phyloP scores from a whole-genome alignment of 2,797 vertebrate genomes.

The Anisognathus igniventris region DNA sequence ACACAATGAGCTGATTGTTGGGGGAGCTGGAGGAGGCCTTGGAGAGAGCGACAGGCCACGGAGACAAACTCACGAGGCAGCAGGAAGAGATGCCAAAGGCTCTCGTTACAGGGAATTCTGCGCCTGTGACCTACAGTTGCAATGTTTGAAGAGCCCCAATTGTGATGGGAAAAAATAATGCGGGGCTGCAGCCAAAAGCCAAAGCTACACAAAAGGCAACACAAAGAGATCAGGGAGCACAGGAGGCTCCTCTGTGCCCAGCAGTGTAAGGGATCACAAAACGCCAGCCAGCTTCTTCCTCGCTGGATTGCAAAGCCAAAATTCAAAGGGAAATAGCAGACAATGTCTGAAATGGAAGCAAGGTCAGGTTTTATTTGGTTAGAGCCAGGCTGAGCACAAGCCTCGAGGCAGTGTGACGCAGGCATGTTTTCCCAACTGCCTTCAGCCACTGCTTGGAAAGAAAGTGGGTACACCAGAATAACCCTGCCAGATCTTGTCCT shows the following conservation, averaged over 20 bases:
- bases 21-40: constrained; percentile 18
- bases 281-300: background rate
- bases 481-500: background rate
- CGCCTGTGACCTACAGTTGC: constrained; percentile 25
- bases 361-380: constrained; percentile 1
- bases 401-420: background rate
- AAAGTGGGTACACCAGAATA: background rate
- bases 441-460: background rate
- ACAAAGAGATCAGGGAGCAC: background rate
- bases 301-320: background rate
- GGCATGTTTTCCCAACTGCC: background rate
- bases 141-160: constrained; percentile 49
- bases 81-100: background rate
- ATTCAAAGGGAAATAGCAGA: background rate
- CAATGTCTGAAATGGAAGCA: background rate
- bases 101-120: constrained; percentile 47
- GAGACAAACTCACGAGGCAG: constrained; percentile 48
- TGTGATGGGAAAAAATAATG: constrained; percentile 41
- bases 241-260: constrained; percentile 6
- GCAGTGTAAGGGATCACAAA: background rate
- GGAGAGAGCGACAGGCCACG: constrained; percentile 26
- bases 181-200: constrained; percentile 16
- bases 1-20: constrained; percentile 72
- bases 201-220: background rate
- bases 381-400: constrained; percentile 8